Conservation (phyloP, 1,140 invertebrate genomes). For the Aphaenogaster rudis region DNA sequence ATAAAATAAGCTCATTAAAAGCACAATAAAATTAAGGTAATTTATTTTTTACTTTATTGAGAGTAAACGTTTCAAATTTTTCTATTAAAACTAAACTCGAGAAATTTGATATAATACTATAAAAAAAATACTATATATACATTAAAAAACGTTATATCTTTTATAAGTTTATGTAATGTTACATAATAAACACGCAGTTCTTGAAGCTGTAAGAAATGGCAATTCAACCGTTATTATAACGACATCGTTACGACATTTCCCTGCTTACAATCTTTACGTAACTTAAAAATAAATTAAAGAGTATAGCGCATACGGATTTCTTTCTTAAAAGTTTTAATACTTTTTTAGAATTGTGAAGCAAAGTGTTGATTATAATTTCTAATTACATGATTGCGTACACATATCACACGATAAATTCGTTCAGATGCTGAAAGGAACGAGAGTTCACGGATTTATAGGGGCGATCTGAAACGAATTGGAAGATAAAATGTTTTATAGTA, state of each 20-base stretch:
- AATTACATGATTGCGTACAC: background rate
- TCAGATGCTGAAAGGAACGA: background rate
- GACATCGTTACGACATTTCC: background rate
- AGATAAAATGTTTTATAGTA: constrained; percentile 41
- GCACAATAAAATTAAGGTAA: background rate
- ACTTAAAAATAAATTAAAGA: constrained; percentile 33
- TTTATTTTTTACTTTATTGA: background rate
- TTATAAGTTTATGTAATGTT: constrained; percentile 6
- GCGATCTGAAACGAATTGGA: background rate
- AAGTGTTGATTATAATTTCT: constrained; percentile 27
- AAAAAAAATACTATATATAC: background rate
- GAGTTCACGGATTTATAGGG: constrained; percentile 25
- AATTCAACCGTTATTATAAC: background rate
- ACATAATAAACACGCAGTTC: background rate
- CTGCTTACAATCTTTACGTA: constrained; percentile 1
- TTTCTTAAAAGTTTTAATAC: background rate
- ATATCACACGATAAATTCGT: background rate
- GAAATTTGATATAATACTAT: background rate
- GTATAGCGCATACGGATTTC: background rate
- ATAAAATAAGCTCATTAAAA: background rate
- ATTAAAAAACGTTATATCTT: background rate
- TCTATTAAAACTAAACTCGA: background rate
- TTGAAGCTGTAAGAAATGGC: background rate
- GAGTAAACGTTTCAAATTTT: background rate
- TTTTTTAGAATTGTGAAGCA: background rate